Base-by-base conservation (phyloP, 92 coral and sea anemone genomes). In the Porites rus region DNA sequence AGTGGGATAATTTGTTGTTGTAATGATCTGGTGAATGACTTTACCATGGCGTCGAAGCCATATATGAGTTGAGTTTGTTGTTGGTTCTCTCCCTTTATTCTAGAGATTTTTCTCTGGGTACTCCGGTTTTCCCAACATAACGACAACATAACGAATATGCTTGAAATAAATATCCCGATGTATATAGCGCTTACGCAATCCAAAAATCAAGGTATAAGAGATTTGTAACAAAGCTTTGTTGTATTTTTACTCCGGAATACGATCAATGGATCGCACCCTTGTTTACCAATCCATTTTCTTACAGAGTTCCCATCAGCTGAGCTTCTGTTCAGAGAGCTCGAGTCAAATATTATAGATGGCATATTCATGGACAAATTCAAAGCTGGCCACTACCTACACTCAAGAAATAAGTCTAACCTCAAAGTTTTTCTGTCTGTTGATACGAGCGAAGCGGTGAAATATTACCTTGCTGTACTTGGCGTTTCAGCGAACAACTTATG, bases 361-460 rank as follows among this genome's bases (percentile, higher is more conserved):
- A 87, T 90, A 16, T 77, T 94, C 5, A 87, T 93, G 72, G 97
- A 94, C 51, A 85, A 81, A 4, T 87, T 89, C 85, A 75, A 78
- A 43, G 95, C 95, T 1, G 83, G 91, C 3, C 73, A 87, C 74
- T 74, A 83, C n/a, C 82, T 92, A n/a, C 46, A 87, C 81, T 7
- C 66, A 38, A 20, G 62, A 78, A 50, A 81, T 1, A 65, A 81
- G 53, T n/a, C 64, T 2, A 74, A 73, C 4, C 64, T 94, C 12
- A 91, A 91, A 59, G 87, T 94, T 54, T 82, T 91, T 7, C 38
- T 72, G 0, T 74, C 53, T 22, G 31, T 78, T 20, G 80, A 67
- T 18, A 28, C 6, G 7, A 38, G 46, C 46, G 46, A 0, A 38
- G 72, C 51, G 4, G 80, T 78, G 4, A 46, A 28, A 4, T 88